Base-by-base conservation (phyloP, 2,888 invertebrate genomes). In the Sycophila texana region DNA sequence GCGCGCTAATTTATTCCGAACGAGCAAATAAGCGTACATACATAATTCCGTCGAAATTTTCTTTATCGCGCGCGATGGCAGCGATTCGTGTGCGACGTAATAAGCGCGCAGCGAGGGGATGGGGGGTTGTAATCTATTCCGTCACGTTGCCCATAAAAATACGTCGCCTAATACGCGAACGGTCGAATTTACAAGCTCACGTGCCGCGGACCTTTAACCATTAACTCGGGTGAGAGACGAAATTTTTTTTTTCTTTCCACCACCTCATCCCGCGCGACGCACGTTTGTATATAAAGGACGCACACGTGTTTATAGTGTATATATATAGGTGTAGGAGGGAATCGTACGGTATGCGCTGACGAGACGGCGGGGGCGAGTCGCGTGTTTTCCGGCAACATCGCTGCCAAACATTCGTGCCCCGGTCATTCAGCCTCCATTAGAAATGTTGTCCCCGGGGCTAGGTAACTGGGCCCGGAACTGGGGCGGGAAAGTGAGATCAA, bases 351-450 rank as follows among this genome's bases (percentile, higher is more conserved):
- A 72, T 73, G 58, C 72, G 72, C 63, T 10, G 10, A 14, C 51
- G 51, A 16, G 57, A 16, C 2, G 30, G 30, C 18, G 53, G 3
- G 16, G 39, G 39, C 7, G 39, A 10, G 71, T 74, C 49, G 78
- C 74, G 78, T 78, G 78, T 74, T 65, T 78, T 68, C 57, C 61
- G 61, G 60, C 68, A 73, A 78, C 78, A 68, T 55, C 61, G 66
- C 65, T 73, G 63, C 39, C 73, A 73, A 73, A 63, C 73, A 39
- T 58, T 67, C 39, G n/a, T 67, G 67, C 74, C 51, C 74, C 58
- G 18, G 57, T 49, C 51, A 57, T 74, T 74, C 74, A 49, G 60
- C 14, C 58, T 20, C 74, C 51, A 63, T 60, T 60, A 51, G 58
- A 26, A 75, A 57, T 67, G 74, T 75, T 51, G 53, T 55, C 13